Base-by-base conservation (phyloP, 2,113 vertebrate genomes). In the Canis aureus region DNA sequence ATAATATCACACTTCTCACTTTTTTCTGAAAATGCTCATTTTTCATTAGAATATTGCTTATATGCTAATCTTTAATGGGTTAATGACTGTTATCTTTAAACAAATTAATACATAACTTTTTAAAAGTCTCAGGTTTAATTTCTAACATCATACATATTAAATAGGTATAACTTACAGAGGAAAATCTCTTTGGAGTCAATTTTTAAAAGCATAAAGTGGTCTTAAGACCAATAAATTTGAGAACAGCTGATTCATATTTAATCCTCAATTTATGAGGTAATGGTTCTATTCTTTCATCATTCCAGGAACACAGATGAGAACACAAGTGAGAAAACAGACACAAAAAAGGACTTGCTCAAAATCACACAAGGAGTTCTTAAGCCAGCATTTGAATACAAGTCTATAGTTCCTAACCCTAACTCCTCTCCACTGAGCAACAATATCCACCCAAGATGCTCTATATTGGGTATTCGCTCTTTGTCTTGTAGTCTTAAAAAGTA, bases 401-500 rank as follows among this genome's bases (percentile, higher is more conserved):
- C n/a, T 74, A 3, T 79, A 83, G 86, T 79, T 96, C 35, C 79
- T 82, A 66, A 94, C 10, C 22, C 38, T 55, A 60, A 80, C 60
- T 91, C 74, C 53, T 94, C 20, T 91, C 20, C 13, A 38, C 8
- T 87, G 82, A 84, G 32, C 73, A 96, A 64, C 32, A 83, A 23
- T 43, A 84, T 51, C 60, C 67, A 73, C 11, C 20, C 76, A 86
- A 81, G 53, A 83, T 2, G 89, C 53, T 67, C n/a, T 66, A 69
- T 51, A 27, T n/a, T 59, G 43, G 22, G 19, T 27, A 79, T 97
- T 43, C 43, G 62, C 32, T 90, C 27, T 64, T 88, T 91, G 55
- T 43, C 53, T 87, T 96, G 84, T 71, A 49, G 15, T 78, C 59
- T 97, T 43, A 96, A 91, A 96, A 91, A 80, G 62, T 71, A 80